Percentiles rank a stretch among this genome's conserved stretches.
Conservation (phyloP, 1,140 invertebrate species). For the Drosophila kanapiae region DNA sequence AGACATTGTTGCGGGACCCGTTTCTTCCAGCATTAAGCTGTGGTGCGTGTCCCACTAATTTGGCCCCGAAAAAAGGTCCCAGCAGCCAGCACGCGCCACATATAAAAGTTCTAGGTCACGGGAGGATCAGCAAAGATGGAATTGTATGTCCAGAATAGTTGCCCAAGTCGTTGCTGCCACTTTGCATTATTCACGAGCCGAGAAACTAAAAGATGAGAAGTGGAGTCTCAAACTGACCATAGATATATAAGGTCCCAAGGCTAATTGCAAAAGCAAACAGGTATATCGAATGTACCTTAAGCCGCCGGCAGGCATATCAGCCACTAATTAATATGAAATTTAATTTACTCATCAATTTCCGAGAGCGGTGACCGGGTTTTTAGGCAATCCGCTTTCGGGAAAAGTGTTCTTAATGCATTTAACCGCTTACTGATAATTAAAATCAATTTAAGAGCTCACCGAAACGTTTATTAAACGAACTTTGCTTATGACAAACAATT, state of each 20-base stretch:
- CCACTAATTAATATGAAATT: slow-evolving; percentile 34
- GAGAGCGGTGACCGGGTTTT: no score
- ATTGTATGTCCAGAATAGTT: slow-evolving; percentile 67
- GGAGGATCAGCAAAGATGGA: slow-evolving; percentile 38
- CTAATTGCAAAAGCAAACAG: not conserved
- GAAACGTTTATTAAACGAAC: no score
- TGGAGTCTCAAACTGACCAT: not conserved
- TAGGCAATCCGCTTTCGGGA: not conserved
- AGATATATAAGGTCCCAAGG: not conserved
- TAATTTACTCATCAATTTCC: not conserved
- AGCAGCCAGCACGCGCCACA: slow-evolving; percentile 59
- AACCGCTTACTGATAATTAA: no score
- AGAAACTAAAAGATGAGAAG: not conserved
- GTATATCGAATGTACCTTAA: slow-evolving; percentile 1
- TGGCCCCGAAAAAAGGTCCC: slow-evolving; percentile 38
- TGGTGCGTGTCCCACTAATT: slow-evolving; percentile 71
- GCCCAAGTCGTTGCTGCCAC: slow-evolving; percentile 42
- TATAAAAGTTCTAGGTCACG: slow-evolving; percentile 61
- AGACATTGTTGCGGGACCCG: slow-evolving; percentile 39
- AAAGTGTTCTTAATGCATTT: not conserved
- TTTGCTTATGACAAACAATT: no score
- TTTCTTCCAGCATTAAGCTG: slow-evolving; percentile 37
- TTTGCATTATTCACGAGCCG: slow-evolving; percentile 58
- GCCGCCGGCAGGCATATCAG: not conserved
- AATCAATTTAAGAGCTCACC: no score